A percentile compares a stretch with the other conserved stretches of the same genome.
Conservation (phyloP, 2,797 vertebrate species). For the Anableps anableps region DNA sequence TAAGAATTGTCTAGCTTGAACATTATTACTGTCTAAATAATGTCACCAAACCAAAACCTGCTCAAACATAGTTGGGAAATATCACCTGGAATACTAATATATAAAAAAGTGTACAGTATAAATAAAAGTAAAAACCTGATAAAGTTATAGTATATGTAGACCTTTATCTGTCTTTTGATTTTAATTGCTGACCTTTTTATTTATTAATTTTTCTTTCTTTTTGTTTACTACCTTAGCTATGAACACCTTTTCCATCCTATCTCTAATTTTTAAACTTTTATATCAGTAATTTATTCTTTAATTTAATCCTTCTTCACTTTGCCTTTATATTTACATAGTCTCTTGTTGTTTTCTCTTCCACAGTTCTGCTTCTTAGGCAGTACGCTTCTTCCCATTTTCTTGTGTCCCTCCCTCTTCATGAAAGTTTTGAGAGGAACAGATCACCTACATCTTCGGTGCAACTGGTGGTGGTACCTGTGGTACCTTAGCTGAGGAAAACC, state of each 20-base stretch:
- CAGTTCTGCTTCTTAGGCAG: conserved; percentile 44
- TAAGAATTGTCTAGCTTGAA: background rate
- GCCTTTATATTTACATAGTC: conserved; percentile 57
- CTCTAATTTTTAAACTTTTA: conserved; percentile 13
- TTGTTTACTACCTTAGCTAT: conserved; percentile 28
- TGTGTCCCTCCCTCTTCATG: conserved; percentile 52
- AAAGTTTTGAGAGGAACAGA: conserved; percentile 65
- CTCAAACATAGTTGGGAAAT: background rate
- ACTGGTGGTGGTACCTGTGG: conserved; percentile 62
- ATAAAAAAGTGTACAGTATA: background rate
- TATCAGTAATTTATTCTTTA: conserved; percentile 30
- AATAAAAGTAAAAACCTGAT: background rate
- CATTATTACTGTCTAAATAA: background rate
- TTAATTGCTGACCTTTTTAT: background rate
- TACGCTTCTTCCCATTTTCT: conserved; percentile 42
- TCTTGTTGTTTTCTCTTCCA: conserved; percentile 41
- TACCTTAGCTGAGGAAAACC: conserved; percentile 63
- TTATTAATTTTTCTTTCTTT: conserved; percentile 25
- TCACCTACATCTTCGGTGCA: conserved; percentile 41
- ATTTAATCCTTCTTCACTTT: conserved; percentile 43
- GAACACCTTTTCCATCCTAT: conserved; percentile 4
- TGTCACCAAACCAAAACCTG: background rate
- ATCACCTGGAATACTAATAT: background rate
- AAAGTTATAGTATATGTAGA: background rate
- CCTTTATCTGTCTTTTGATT: background rate